A percentile compares a stretch with the other conserved stretches of the same genome.
Evolutionary conservation across 2,888 invertebrate species (phyloP).

Genomic region (Pimpla rufipes): DNA sequence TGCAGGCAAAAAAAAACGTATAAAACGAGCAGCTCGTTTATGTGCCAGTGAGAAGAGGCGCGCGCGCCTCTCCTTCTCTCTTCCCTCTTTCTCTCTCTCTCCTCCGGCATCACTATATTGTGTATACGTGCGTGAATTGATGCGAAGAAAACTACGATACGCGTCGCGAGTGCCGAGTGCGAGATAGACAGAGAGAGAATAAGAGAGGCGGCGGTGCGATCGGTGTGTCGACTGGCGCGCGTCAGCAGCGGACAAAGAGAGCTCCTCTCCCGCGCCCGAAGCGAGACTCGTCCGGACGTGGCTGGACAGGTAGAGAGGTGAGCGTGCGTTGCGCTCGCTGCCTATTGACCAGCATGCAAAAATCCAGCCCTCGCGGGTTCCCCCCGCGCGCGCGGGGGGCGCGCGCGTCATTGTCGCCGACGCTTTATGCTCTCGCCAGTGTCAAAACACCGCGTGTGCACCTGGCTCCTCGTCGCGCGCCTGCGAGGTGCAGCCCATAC

Average conservation of each 20-base stretch:
- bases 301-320: slow-evolving; percentile 14
- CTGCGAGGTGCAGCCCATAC: slow-evolving; percentile 27
- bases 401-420: slow-evolving; percentile 2
- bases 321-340: too few species aligned
- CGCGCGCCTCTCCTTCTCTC: too few species aligned
- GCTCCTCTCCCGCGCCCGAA: not conserved
- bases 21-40: not conserved
- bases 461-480: not conserved
- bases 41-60: not conserved
- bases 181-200: slow-evolving; percentile 35
- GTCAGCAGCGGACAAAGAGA: slow-evolving; percentile 23
- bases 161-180: not conserved
- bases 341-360: slow-evolving; percentile 11
- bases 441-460: slow-evolving; percentile 33
- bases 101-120: too few species aligned
- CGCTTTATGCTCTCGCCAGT: not conserved
- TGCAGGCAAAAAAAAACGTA: not conserved
- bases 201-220: slow-evolving; percentile 11
- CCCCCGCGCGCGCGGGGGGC: too few species aligned
- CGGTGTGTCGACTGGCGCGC: slow-evolving; percentile 16
- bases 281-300: slow-evolving; percentile 11
- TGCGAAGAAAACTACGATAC: slow-evolving; percentile 15
- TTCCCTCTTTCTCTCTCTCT: too few species aligned
- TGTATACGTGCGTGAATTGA: slow-evolving; percentile 17
- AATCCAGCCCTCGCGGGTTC: not conserved